These are phyloP conservation scores for Philereme transversata DNA, from an alignment of 2,888 invertebrate genomes.

Conservation along the genomic window DNA sequence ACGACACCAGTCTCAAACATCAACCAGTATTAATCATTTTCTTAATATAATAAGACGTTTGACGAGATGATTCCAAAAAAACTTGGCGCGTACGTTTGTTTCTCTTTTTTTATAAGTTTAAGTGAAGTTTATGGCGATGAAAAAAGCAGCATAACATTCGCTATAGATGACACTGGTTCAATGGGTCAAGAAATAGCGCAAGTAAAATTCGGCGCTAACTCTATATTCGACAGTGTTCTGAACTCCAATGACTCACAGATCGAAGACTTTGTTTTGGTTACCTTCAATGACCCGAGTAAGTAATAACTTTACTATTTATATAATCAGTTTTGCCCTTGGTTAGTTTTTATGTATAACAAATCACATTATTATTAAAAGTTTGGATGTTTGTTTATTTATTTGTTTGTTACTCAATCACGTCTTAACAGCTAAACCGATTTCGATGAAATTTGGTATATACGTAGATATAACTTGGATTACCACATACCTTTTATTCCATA, in stretches of 20 bases:
- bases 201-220: constrained; percentile 51
- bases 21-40: background rate
- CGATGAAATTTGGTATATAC: no score
- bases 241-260: constrained; percentile 54
- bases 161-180: constrained; percentile 64
- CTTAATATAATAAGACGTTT: constrained; percentile 1
- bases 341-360: no score
- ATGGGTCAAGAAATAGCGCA: constrained; percentile 58
- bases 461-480: no score
- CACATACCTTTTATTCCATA: no score
- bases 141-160: constrained; percentile 63
- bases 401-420: no score
- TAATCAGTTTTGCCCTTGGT: background rate
- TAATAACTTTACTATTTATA: no score
- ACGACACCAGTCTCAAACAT: background rate
- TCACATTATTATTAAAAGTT: no score
- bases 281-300: constrained; percentile 62
- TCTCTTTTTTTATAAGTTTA: background rate
- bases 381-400: background rate
- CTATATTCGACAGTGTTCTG: constrained; percentile 60
- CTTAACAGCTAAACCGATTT: no score
- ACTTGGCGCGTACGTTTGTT: background rate
- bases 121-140: constrained; percentile 7
- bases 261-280: constrained; percentile 63
- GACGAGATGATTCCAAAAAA: constrained; percentile 13